Evolutionary conservation across 2,888 invertebrate species (phyloP), one percentile per base, ranked within the genome.

Genomic region (Eurois occulta): DNA sequence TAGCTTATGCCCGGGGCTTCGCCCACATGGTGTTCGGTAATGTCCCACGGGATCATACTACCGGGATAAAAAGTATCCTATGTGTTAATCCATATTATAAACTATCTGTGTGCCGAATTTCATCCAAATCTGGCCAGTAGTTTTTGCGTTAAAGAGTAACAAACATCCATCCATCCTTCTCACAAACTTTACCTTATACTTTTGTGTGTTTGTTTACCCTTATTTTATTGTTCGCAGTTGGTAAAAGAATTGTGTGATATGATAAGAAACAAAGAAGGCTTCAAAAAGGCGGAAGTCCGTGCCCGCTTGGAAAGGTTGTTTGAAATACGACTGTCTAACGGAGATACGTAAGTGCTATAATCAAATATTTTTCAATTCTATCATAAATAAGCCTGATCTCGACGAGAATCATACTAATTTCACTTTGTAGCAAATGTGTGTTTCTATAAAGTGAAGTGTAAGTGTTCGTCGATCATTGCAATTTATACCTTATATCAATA

Each of bases 311-410:
- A 95, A 67, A 88, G 92, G 41, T 89, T 96, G 1, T 95, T 96
- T 75, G 93, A 95, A 65, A 92, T 95, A 77, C 87, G 96, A 69
- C 91, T 96, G 6, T 94, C 94, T 2, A 96, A 96, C 76, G 96
- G 96, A 52, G 96, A 96, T 75, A 95, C 96, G 96, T 96, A 87
- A 95, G 96, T 95, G 80, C 60, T 62, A 21, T 58, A 32, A 48
- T 66, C 0, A 35, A 62, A 10, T 38, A 24, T 43, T 1, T 13
- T 77, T 58, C 0, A 0, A 43, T 68, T 6, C n/a, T 35, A 41
- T 38, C 8, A 62, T 28, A 21, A 16, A n/a, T 66, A 43, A 18
- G 38, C 7, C 16, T 6, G 67, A 35, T 35, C 10, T n/a, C 35
- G 11, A 35, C 1, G 18, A 52, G 18, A 48, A 48, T 32, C 35